phyloP scores from a whole-genome alignment of 2,797 vertebrate species.

The Halcyon badia region DNA sequence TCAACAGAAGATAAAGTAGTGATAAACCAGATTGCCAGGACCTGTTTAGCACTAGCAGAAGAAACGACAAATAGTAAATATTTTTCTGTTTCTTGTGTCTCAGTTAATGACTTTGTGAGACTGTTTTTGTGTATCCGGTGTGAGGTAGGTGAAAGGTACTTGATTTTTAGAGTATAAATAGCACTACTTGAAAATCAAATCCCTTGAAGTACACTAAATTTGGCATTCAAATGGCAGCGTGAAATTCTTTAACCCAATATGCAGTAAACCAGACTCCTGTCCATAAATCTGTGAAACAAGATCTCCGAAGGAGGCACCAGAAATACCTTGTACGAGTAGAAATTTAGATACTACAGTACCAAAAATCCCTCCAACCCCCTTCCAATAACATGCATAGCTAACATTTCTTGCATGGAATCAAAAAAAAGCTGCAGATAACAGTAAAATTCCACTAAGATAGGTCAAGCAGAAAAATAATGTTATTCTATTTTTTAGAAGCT shows the following conservation, averaged over 20 bases:
- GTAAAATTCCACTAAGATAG: background rate
- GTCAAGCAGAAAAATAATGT: background rate
- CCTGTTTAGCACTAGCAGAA: background rate
- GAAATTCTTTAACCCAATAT: slow-evolving; percentile 24
- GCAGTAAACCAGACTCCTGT: background rate
- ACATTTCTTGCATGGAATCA: background rate
- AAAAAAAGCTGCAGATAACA: slow-evolving; percentile 2
- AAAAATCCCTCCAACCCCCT: background rate
- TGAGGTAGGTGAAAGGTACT: background rate
- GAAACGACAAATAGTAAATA: background rate
- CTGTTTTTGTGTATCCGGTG: background rate
- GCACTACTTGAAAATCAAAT: slow-evolving; percentile 25
- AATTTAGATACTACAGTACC: background rate
- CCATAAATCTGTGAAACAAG: slow-evolving; percentile 11
- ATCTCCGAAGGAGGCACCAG: slow-evolving; percentile 1
- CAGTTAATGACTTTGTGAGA: background rate
- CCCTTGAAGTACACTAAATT: background rate
- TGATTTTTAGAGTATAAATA: background rate
- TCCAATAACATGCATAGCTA: background rate
- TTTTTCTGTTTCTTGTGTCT: background rate
- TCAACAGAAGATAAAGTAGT: background rate
- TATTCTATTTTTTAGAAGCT: background rate
- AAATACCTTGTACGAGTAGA: background rate
- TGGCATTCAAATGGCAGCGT: background rate
- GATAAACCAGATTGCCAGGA: background rate